Percentiles rank a stretch among this genome's conserved stretches.
Evolutionary conservation across 30 jellyfish, hydroid and myxozoan genomes (phyloP).

Genomic region (Pelagia noctiluca): DNA sequence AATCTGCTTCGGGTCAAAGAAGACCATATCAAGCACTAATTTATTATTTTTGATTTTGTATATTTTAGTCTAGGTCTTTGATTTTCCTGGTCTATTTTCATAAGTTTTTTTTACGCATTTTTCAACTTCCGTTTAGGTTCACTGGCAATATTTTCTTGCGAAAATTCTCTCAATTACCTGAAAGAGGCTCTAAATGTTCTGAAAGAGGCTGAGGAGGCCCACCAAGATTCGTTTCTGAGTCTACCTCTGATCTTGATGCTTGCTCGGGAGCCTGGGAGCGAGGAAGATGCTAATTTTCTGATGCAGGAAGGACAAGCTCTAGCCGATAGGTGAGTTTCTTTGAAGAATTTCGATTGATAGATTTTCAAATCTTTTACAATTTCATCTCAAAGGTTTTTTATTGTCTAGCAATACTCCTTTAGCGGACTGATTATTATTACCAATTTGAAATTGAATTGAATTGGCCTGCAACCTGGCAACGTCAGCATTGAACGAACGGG

Average conservation of each 20-base stretch:
- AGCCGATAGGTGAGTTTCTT: constrained; percentile 80
- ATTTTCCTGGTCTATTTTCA: background rate
- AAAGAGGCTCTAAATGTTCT: constrained; percentile 59
- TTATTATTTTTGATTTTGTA: background rate
- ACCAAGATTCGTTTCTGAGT: constrained; percentile 45
- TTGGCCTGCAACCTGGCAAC: too few relatives aligned
- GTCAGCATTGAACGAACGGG: too few relatives aligned
- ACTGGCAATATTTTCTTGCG: constrained; percentile 88
- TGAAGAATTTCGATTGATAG: too few relatives aligned
- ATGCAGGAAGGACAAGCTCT: constrained; percentile 84
- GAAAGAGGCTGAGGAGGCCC: constrained; percentile 66
- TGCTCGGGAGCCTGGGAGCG: constrained; percentile 90
- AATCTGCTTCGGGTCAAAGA: too few relatives aligned
- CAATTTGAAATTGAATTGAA: too few relatives aligned
- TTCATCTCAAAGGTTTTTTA: too few relatives aligned
- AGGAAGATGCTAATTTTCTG: constrained; percentile 72
- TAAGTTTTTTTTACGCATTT: background rate
- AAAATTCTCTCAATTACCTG: constrained; percentile 78
- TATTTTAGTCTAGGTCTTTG: background rate
- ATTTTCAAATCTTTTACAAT: too few relatives aligned
- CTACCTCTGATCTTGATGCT: constrained; percentile 81
- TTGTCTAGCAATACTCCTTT: too few relatives aligned
- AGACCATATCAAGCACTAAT: too few relatives aligned
- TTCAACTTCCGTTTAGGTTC: constrained; percentile 59
- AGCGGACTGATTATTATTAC: too few relatives aligned